phyloP scores from a whole-genome alignment of 2,888 invertebrate species.

The Stegophylla sp. region DNA sequence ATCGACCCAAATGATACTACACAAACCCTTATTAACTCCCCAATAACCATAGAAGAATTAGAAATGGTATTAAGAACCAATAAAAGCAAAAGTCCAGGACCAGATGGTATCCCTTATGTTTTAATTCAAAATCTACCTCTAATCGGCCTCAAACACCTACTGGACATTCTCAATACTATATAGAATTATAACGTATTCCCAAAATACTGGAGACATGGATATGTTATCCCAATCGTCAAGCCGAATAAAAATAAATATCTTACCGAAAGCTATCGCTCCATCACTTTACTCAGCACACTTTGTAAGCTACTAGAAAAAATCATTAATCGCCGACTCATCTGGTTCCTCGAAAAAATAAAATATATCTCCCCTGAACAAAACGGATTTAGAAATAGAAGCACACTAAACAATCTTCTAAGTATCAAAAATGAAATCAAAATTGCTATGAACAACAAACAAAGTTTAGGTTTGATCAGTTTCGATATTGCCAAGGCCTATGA shows the following conservation, averaged over 20 bases:
- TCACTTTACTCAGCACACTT: background rate
- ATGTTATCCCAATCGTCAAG: constrained; percentile 19
- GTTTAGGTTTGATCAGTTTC: background rate
- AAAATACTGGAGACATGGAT: constrained; percentile 2
- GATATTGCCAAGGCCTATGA: constrained; percentile 23
- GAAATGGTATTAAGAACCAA: constrained; percentile 9
- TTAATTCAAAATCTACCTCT: constrained; percentile 9
- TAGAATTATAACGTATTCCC: constrained; percentile 7
- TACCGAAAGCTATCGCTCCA: constrained; percentile 19
- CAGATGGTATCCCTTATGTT: constrained; percentile 1
- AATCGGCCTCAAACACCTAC: background rate
- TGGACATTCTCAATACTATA: constrained; percentile 15
- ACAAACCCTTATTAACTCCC: background rate
- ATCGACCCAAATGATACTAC: constrained; percentile 13
- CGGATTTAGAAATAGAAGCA: constrained; percentile 2
- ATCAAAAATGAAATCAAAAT: constrained; percentile 4
- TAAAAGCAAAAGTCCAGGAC: constrained; percentile 18
- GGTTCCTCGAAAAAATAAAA: constrained; percentile 8
- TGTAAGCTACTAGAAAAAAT: constrained; percentile 27
- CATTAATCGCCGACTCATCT: background rate
- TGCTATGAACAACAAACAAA: constrained; percentile 7
- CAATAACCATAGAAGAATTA: constrained; percentile 1
- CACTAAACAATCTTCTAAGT: background rate
- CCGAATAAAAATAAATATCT: constrained; percentile 18
- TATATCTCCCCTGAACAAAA: background rate